phyloP scores from a whole-genome alignment of 2,888 invertebrate genomes.

The Cepaea hortensis region DNA sequence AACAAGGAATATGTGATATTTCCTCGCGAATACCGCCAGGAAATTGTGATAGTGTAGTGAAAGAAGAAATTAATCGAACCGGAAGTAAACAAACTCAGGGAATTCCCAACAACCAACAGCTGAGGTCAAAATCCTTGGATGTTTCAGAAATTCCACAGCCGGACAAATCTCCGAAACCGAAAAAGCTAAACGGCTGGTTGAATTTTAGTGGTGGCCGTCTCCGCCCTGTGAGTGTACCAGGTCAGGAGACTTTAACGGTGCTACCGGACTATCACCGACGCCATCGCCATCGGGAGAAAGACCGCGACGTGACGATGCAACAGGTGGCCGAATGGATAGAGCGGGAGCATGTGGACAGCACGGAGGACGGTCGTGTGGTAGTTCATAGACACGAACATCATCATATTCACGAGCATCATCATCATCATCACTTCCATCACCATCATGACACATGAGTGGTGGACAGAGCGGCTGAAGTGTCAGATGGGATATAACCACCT shows the following conservation, averaged over 20 bases:
- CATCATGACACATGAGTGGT: slow-evolving; percentile 76
- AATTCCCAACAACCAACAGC: slow-evolving; percentile 54
- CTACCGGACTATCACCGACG: slow-evolving; percentile 74
- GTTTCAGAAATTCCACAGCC: slow-evolving; percentile 56
- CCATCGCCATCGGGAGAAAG: slow-evolving; percentile 80
- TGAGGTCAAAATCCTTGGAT: slow-evolving; percentile 65
- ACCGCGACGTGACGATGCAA: slow-evolving; percentile 69
- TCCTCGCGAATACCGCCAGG: no score
- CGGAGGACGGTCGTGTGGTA: slow-evolving; percentile 61
- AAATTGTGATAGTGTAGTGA: slow-evolving; percentile 59
- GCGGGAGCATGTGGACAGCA: slow-evolving; percentile 63
- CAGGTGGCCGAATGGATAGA: slow-evolving; percentile 72
- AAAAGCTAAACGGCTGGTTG: slow-evolving; percentile 47
- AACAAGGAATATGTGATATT: no score
- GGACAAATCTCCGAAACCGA: slow-evolving; percentile 52
- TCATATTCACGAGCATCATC: slow-evolving; percentile 83
- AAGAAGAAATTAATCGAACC: slow-evolving; percentile 57
- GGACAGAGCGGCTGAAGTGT: no score
- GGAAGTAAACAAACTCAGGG: slow-evolving; percentile 50
- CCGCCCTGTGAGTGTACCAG: slow-evolving; percentile 67
- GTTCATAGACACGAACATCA: slow-evolving; percentile 81
- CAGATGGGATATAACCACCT: background rate
- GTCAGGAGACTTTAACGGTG: slow-evolving; percentile 64
- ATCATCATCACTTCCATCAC: slow-evolving; percentile 86
- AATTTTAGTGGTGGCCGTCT: slow-evolving; percentile 58